Evolutionary conservation across 2,888 invertebrate genomes (phyloP).

Genomic region (Drosophila recens): DNA sequence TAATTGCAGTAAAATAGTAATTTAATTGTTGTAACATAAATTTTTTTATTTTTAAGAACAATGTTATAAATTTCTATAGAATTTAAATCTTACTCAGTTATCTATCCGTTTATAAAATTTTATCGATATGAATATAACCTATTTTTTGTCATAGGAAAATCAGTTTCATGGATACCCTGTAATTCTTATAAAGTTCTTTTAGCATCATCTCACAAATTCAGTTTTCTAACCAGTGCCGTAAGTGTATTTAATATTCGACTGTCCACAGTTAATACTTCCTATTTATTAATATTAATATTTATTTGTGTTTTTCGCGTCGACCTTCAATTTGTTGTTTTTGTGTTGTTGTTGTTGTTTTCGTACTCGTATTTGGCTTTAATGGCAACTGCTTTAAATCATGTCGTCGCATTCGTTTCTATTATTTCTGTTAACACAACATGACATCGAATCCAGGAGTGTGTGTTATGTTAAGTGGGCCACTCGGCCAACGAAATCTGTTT

Average conservation of each 20-base stretch:
- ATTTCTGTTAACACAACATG: conserved; percentile 68
- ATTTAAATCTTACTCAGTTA: too few species aligned
- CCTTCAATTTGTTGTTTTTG: conserved; percentile 8
- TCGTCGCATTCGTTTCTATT: conserved; percentile 62
- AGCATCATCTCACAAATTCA: background rate
- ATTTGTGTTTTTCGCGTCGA: background rate
- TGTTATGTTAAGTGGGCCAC: conserved; percentile 57
- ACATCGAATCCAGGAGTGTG: conserved; percentile 51
- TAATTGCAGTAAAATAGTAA: too few species aligned
- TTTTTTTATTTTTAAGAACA: too few species aligned
- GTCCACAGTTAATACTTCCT: background rate
- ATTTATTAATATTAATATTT: conserved; percentile 14
- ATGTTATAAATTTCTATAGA: too few species aligned
- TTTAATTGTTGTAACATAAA: too few species aligned
- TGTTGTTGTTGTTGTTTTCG: background rate
- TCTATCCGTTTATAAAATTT: too few species aligned
- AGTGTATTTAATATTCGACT: background rate
- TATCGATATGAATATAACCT: too few species aligned
- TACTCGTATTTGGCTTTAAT: conserved; percentile 32
- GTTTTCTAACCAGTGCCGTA: background rate
- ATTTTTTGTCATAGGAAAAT: too few species aligned
- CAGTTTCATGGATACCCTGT: too few species aligned
- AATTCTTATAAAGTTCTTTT: background rate
- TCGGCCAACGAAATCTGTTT: conserved; percentile 58
- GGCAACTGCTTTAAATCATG: conserved; percentile 62